Evolutionary conservation across 2,113 vertebrate genomes (phyloP).

Genomic region (Scomber scombrus): DNA sequence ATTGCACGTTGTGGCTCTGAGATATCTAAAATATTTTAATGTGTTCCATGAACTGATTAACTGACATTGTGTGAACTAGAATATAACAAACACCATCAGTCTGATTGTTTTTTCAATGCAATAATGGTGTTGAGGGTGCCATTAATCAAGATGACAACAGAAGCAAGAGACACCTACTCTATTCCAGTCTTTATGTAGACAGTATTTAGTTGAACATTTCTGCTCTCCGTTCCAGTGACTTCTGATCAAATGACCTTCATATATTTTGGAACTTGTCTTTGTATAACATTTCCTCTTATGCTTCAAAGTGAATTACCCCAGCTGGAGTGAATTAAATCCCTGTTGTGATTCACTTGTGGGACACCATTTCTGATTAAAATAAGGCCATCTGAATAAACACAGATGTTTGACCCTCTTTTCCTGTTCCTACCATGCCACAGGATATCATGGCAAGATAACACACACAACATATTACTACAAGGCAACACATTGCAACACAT

Average conservation of each 20-base stretch:
- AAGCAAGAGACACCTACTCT: slow-evolving; percentile 26
- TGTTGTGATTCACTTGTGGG: slow-evolving; percentile 30
- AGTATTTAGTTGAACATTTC: slow-evolving; percentile 27
- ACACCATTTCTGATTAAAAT: slow-evolving; percentile 13
- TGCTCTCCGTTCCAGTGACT: slow-evolving; percentile 16
- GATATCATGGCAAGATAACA: slow-evolving; percentile 22
- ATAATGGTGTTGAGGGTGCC: slow-evolving; percentile 47
- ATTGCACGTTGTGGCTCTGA: slow-evolving; percentile 63
- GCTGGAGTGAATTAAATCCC: slow-evolving; percentile 26
- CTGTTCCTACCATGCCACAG: slow-evolving; percentile 6
- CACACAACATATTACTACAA: slow-evolving; percentile 14
- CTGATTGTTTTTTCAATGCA: slow-evolving; percentile 54
- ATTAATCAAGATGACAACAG: slow-evolving; percentile 37
- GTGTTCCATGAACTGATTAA: slow-evolving; percentile 50
- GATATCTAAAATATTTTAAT: slow-evolving; percentile 63
- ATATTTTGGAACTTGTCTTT: slow-evolving; percentile 39
- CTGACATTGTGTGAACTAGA: slow-evolving; percentile 55
- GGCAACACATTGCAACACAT: slow-evolving; percentile 16
- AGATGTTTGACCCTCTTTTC: slow-evolving; percentile 15
- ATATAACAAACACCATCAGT: slow-evolving; percentile 59
- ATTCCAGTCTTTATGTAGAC: slow-evolving; percentile 14
- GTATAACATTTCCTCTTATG: slow-evolving; percentile 11
- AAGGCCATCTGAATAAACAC: slow-evolving; percentile 38
- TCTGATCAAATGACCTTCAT: slow-evolving; percentile 27
- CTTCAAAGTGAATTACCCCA: slow-evolving; percentile 29